A percentile compares a stretch with the other conserved stretches of the same genome.
Conservation (phyloP, 92 coral and sea anemone species). For the Parazoanthus darwini region DNA sequence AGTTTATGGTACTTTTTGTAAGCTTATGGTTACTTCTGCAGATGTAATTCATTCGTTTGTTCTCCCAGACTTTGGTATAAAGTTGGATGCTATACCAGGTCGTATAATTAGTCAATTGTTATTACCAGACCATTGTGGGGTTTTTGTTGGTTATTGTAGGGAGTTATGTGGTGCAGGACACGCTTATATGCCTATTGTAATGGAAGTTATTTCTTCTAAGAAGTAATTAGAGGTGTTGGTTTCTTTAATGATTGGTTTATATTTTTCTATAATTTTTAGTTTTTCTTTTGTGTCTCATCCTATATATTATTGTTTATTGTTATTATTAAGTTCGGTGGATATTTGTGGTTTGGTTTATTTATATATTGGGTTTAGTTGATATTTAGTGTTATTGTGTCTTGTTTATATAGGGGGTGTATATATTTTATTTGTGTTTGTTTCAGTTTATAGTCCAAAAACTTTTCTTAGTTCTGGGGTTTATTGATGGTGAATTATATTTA, state of each 20-base stretch:
- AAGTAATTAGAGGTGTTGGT: no score
- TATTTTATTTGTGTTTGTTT: not conserved
- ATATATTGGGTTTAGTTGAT: not conserved
- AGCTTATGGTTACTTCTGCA: not conserved
- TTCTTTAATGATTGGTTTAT: not conserved
- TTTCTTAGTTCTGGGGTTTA: not conserved
- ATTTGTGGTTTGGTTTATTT: not conserved
- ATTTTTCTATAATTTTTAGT: not conserved
- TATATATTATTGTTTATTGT: not conserved
- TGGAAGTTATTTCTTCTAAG: no score
- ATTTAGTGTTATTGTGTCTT: not conserved
- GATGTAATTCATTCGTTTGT: not conserved
- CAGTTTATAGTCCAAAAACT: not conserved
- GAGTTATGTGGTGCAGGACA: conserved; percentile 11
- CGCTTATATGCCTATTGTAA: conserved; percentile 7
- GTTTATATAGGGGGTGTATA: not conserved
- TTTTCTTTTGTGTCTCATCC: conserved; percentile 3
- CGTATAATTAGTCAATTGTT: not conserved
- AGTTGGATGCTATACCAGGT: not conserved
- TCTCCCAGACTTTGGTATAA: not conserved
- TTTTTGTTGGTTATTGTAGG: not conserved
- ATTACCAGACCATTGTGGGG: not conserved
- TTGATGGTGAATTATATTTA: not conserved
- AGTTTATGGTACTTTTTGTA: not conserved
- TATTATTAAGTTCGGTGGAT: not conserved